Conservation (phyloP, 2,797 vertebrate species). For the Eptatretus atami region DNA sequence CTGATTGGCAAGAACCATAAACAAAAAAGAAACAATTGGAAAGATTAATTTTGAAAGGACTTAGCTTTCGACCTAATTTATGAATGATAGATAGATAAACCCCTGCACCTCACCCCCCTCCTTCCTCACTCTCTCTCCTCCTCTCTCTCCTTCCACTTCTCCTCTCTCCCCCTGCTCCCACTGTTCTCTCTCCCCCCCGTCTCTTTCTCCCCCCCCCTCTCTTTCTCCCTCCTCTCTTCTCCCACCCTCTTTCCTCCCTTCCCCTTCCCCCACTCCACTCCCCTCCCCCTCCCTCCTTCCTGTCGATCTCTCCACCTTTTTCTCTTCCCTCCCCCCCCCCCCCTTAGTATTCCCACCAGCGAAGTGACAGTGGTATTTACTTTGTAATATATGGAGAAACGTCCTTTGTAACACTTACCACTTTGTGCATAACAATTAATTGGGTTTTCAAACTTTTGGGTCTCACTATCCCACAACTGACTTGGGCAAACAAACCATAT, state of each 20-base stretch:
- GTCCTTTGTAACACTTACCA: no score
- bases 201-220: not conserved
- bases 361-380: no score
- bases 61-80: no score
- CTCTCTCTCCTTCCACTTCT: not conserved
- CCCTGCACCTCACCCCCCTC: not conserved
- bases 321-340: not conserved
- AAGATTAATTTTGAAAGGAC: no score
- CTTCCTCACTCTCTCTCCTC: not conserved
- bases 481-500: no score
- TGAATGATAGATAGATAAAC: not conserved
- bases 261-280: not conserved
- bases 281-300: not conserved
- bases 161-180: not conserved
- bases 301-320: not conserved
- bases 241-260: not conserved
- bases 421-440: no score
- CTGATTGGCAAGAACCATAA: no score
- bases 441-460: no score
- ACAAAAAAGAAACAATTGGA: no score
- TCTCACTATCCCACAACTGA: no score
- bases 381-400: no score
- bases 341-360: no score
- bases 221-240: not conserved
- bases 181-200: not conserved